phyloP scores from a whole-genome alignment of 2,113 vertebrate genomes.

The Cisticola juncidis region DNA sequence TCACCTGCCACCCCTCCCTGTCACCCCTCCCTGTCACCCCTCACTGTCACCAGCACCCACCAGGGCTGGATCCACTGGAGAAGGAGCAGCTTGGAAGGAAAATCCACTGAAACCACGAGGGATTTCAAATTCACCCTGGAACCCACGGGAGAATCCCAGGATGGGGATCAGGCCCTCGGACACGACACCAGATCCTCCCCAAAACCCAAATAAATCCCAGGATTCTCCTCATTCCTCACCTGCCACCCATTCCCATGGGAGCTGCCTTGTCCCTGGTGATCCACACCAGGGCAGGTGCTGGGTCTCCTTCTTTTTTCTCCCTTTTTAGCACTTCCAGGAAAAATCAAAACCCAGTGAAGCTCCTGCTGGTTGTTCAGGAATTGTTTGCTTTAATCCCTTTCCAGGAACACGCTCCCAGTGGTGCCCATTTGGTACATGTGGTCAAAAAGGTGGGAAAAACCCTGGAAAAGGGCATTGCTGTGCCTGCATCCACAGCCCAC shows the following conservation, averaged over 20 bases:
- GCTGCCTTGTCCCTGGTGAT: neutral
- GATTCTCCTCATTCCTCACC: neutral
- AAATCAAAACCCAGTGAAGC: neutral
- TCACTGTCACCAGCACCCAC: neutral
- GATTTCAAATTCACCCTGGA: neutral
- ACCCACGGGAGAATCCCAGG: fast-evolving
- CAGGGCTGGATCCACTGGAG: neutral
- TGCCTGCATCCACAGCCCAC: neutral
- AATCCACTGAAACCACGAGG: neutral
- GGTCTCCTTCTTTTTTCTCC: neutral
- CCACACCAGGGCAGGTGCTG: neutral
- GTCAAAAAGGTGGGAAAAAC: neutral
- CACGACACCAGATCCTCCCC: neutral
- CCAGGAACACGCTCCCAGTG: neutral
- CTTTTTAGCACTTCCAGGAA: neutral
- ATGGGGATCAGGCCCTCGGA: fast-evolving
- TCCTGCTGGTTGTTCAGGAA: neutral
- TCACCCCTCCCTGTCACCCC: neutral
- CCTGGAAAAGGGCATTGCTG: neutral
- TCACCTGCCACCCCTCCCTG: neutral
- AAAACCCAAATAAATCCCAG: fast-evolving
- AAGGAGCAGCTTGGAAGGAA: neutral
- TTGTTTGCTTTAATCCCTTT: neutral
- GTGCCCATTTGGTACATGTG: fast-evolving
- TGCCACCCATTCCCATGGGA: neutral